A percentile compares a stretch with the other conserved stretches of the same genome.
phyloP scores from a whole-genome alignment of 2,888 invertebrate genomes.

The Ischnus inquisitorius region DNA sequence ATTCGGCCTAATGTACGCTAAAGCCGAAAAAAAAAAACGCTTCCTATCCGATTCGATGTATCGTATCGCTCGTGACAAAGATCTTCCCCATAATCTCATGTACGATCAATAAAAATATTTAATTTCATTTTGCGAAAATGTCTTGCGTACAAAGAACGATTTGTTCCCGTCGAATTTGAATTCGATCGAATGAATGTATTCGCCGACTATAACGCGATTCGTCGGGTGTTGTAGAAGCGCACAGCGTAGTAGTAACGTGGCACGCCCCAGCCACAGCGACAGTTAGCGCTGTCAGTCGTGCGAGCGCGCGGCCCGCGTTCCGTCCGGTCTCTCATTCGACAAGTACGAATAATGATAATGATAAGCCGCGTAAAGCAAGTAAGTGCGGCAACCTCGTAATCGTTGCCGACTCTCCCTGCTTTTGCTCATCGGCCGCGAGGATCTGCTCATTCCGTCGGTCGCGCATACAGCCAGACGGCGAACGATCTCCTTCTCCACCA shows the following conservation, averaged over 20 bases:
- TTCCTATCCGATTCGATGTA: no score
- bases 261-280: constrained; percentile 28
- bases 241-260: constrained; percentile 20
- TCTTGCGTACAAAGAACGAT: neutral
- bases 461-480: constrained; percentile 55
- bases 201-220: constrained; percentile 5
- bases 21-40: no score
- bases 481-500: constrained; percentile 47
- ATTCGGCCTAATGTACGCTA: no score
- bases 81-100: no score
- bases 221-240: constrained; percentile 26
- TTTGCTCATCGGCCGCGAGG: constrained; percentile 54
- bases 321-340: constrained; percentile 53
- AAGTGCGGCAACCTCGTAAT: constrained; percentile 81
- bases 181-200: no score
- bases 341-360: constrained; percentile 81
- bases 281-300: constrained; percentile 27
- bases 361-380: constrained; percentile 81
- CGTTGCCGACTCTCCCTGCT: constrained; percentile 37
- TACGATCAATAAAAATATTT: no score
- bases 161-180: no score
- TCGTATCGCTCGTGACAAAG: no score
- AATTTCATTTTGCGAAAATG: no score
- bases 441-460: constrained; percentile 56
- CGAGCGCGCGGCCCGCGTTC: constrained; percentile 35